Percentiles rank a stretch among this genome's conserved stretches.
phyloP scores from a whole-genome alignment of 2,888 invertebrate species.

The Agrochola circellaris region DNA sequence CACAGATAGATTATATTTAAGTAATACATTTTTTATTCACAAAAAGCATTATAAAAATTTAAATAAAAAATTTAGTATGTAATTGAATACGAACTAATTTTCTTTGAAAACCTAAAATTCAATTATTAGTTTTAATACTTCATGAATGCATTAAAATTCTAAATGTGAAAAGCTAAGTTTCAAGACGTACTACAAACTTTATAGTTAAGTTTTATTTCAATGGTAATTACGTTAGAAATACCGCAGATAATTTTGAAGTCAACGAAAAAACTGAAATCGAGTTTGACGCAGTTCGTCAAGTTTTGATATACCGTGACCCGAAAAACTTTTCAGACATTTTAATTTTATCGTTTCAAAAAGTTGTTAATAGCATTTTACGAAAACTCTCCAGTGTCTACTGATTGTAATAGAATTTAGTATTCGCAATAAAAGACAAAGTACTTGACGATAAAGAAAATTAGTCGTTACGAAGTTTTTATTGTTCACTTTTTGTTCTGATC shows the following conservation, averaged over 20 bases:
- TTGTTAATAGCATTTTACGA: constrained; percentile 63
- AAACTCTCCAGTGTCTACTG: constrained; percentile 62
- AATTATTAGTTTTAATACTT: constrained; percentile 21
- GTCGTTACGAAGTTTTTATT: constrained; percentile 60
- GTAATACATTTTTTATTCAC: neutral
- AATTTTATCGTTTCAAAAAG: constrained; percentile 64
- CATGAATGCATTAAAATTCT: constrained; percentile 26
- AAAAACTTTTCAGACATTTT: constrained; percentile 66
- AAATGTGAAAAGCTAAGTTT: constrained; percentile 36
- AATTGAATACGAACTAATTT: neutral
- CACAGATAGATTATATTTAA: neutral
- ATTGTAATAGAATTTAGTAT: constrained; percentile 69
- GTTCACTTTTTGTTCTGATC: constrained; percentile 49
- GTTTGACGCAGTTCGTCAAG: constrained; percentile 51
- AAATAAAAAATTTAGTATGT: neutral
- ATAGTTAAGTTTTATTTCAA: constrained; percentile 45
- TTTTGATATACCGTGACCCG: constrained; percentile 50
- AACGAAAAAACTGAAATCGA: constrained; percentile 49
- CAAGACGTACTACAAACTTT: constrained; percentile 27
- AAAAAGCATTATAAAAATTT: neutral
- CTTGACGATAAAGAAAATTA: constrained; percentile 66
- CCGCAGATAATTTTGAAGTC: constrained; percentile 44
- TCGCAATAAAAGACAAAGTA: constrained; percentile 66
- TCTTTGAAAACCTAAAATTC: neutral
- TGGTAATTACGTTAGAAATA: constrained; percentile 51